A percentile compares a stretch with the other conserved stretches of the same genome.
Evolutionary conservation across 2,113 vertebrate species (phyloP).

Genomic region (Tyto alba): DNA sequence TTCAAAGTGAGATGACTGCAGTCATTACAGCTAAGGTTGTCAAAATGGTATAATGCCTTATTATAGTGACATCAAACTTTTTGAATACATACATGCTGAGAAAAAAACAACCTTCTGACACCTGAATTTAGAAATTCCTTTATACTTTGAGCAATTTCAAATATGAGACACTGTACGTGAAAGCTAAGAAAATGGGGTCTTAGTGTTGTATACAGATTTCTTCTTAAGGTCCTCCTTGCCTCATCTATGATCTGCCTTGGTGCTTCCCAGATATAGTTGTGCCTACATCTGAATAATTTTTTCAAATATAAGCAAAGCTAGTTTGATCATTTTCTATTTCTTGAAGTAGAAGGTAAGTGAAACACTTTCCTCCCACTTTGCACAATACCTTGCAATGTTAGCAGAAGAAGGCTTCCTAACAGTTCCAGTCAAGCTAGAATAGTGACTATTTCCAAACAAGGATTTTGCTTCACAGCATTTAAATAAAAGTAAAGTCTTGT

Average conservation of each 20-base stretch:
- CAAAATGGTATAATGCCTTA: neutral
- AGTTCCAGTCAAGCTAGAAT: neutral
- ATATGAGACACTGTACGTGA: neutral
- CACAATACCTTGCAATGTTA: neutral
- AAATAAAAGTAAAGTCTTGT: neutral
- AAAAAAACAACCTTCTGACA: neutral
- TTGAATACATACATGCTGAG: neutral
- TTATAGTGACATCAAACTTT: neutral
- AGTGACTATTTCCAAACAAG: neutral
- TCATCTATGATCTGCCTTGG: neutral
- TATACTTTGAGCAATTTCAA: neutral
- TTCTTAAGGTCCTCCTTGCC: neutral
- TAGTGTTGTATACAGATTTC: neutral
- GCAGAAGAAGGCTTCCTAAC: neutral
- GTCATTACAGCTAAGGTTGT: neutral
- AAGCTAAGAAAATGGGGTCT: neutral
- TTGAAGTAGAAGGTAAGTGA: neutral
- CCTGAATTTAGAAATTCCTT: neutral
- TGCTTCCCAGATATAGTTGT: neutral
- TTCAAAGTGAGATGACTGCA: neutral
- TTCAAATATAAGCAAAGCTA: neutral
- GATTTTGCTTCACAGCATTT: neutral
- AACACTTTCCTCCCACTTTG: neutral
- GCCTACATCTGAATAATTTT: neutral
- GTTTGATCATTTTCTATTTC: neutral